These are phyloP conservation scores for Noctua janthe DNA, from an alignment of 2,888 invertebrate species.

Conservation along the genomic window DNA sequence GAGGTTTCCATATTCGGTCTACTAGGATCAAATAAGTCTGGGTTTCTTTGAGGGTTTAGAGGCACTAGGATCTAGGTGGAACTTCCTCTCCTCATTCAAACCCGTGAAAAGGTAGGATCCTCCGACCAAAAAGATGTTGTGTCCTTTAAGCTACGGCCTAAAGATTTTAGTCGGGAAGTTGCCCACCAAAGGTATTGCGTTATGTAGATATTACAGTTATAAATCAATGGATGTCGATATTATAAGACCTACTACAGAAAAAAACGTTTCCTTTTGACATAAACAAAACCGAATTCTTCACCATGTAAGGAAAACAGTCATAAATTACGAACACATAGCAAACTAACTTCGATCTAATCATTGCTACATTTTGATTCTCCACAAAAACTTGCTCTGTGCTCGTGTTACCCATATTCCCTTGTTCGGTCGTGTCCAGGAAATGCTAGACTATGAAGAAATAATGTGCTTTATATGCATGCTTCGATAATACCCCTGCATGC, in stretches of 20 bases:
- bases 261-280: slow-evolving; percentile 14
- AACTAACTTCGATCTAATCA: slow-evolving; percentile 41
- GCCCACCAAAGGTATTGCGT: not conserved
- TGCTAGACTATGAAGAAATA: slow-evolving; percentile 48
- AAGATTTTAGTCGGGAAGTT: not conserved
- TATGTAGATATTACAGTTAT: not conserved
- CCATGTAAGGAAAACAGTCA: slow-evolving; percentile 31
- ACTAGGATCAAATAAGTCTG: too few species aligned
- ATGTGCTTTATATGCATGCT: slow-evolving; percentile 45
- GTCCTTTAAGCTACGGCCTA: not conserved
- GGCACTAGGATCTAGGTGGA: not conserved
- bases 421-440: slow-evolving; percentile 64
- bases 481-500: slow-evolving; percentile 37
- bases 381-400: slow-evolving; percentile 57
- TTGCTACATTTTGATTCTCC: slow-evolving; percentile 28
- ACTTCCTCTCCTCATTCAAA: not conserved
- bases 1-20: not conserved
- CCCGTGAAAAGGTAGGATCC: not conserved
- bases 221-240: not conserved
- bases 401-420: slow-evolving; percentile 38
- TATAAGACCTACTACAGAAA: not conserved
- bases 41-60: not conserved
- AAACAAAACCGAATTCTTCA: slow-evolving; percentile 28
- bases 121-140: not conserved
- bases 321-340: slow-evolving; percentile 10